Percentiles rank a stretch among this genome's conserved stretches.
Evolutionary conservation across 2,113 vertebrate species (phyloP).

Genomic region (Chelonoidis abingdonii): DNA sequence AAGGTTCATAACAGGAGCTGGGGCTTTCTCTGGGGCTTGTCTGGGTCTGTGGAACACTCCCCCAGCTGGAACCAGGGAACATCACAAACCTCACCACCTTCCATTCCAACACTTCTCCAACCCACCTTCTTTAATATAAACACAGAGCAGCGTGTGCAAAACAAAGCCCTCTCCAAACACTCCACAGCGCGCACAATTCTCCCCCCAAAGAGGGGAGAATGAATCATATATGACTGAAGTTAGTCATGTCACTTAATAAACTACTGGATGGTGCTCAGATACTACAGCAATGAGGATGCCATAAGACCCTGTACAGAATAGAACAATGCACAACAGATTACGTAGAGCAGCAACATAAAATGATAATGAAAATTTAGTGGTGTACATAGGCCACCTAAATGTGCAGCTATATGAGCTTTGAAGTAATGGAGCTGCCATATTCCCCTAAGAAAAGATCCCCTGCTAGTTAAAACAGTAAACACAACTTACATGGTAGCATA

Average conservation of each 20-base stretch:
- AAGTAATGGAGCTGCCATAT: conserved; percentile 54
- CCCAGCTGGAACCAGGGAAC: background rate
- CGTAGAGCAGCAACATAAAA: conserved; percentile 48
- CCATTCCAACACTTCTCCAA: fast-evolving
- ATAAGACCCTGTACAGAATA: conserved; percentile 12
- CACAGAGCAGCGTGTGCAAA: too few species aligned
- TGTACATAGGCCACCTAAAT: conserved; percentile 53
- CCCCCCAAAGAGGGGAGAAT: background rate
- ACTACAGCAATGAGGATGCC: background rate
- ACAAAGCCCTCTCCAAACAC: too few species aligned
- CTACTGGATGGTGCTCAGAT: background rate
- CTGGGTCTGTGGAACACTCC: background rate
- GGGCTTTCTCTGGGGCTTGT: background rate
- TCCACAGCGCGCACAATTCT: too few species aligned
- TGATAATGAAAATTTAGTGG: conserved; percentile 52
- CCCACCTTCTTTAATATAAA: too few species aligned
- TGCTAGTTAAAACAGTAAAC: conserved; percentile 53
- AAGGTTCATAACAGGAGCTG: background rate
- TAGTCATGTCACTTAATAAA: background rate
- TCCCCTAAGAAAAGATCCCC: background rate
- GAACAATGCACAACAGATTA: conserved; percentile 39
- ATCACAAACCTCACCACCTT: background rate
- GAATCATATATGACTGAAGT: background rate
- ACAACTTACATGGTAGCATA: conserved; percentile 15
- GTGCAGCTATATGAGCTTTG: conserved; percentile 59